A percentile compares a stretch with the other conserved stretches of the same genome.
These are phyloP conservation scores for Antheraea yamamai DNA, from an alignment of 2,888 invertebrate species.

Conservation along the genomic window DNA sequence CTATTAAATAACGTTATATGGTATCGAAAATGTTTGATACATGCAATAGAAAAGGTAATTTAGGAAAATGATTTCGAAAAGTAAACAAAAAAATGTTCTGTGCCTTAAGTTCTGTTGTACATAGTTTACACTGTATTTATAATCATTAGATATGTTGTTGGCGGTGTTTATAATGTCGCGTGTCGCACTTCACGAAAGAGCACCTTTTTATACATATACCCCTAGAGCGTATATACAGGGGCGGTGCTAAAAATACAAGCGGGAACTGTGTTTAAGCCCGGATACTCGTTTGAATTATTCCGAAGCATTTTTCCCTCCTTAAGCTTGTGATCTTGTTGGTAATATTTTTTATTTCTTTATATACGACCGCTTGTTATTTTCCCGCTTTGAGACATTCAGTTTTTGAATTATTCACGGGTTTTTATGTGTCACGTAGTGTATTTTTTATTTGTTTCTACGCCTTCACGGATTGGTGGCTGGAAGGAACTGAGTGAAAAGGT, in stretches of 20 bases:
- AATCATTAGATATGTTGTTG: neutral
- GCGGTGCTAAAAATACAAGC: neutral
- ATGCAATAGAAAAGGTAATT: no score
- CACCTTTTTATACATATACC: neutral
- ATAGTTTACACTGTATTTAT: no score
- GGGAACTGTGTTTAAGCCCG: slow-evolving; percentile 24
- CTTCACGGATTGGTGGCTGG: neutral
- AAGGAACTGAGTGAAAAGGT: neutral
- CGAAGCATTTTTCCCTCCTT: slow-evolving; percentile 37
- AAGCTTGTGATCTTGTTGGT: slow-evolving; percentile 37
- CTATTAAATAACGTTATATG: no score
- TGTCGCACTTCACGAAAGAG: neutral
- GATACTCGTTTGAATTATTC: slow-evolving; percentile 34
- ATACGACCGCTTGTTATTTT: slow-evolving; percentile 3
- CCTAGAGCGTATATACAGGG: neutral
- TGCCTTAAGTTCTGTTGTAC: no score
- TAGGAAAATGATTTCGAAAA: no score
- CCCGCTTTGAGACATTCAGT: neutral
- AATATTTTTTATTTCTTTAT: slow-evolving; percentile 28
- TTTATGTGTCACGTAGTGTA: neutral
- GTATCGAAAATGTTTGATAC: no score
- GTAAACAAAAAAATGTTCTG: no score
- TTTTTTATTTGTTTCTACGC: neutral
- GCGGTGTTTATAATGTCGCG: neutral
- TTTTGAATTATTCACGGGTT: slow-evolving; percentile 9